These are phyloP conservation scores for Leuctra nigra DNA, from an alignment of 2,888 invertebrate species.

Conservation along the genomic window DNA sequence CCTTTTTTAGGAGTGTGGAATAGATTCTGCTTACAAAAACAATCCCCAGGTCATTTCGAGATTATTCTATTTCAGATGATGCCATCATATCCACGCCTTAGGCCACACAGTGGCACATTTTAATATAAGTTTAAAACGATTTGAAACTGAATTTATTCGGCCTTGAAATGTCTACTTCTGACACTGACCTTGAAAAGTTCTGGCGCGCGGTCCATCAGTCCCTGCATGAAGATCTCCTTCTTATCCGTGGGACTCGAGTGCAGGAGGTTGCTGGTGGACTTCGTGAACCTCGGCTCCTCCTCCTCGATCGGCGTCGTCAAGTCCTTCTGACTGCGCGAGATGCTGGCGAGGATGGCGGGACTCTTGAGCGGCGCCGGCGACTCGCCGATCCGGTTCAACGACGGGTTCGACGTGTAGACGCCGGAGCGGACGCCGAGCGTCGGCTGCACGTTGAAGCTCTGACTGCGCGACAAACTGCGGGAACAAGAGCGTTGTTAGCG, in stretches of 20 bases:
- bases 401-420: constrained; percentile 67
- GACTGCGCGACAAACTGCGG: constrained; percentile 60
- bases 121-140: no score
- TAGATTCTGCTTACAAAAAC: no score
- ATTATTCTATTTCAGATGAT: no score
- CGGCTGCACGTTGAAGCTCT: constrained; percentile 78
- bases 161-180: no score
- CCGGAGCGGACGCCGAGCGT: constrained; percentile 30
- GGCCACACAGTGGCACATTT: no score
- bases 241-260: constrained; percentile 49
- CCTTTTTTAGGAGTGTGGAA: no score
- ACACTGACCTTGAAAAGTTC: constrained; percentile 54
- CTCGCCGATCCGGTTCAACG: constrained; percentile 62
- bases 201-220: constrained; percentile 62
- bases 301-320: constrained; percentile 43
- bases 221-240: constrained; percentile 60
- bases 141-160: no score
- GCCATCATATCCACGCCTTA: no score
- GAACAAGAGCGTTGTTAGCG: background rate
- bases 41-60: no score
- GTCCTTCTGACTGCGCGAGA: constrained; percentile 76
- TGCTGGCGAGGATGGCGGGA: constrained; percentile 79
- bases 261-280: constrained; percentile 65
- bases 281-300: constrained; percentile 55
- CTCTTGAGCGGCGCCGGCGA: constrained; percentile 70